A percentile compares a stretch with the other conserved stretches of the same genome.
Evolutionary conservation across 2,797 vertebrate genomes (phyloP).

Genomic region (Atherinosoma microstoma): DNA sequence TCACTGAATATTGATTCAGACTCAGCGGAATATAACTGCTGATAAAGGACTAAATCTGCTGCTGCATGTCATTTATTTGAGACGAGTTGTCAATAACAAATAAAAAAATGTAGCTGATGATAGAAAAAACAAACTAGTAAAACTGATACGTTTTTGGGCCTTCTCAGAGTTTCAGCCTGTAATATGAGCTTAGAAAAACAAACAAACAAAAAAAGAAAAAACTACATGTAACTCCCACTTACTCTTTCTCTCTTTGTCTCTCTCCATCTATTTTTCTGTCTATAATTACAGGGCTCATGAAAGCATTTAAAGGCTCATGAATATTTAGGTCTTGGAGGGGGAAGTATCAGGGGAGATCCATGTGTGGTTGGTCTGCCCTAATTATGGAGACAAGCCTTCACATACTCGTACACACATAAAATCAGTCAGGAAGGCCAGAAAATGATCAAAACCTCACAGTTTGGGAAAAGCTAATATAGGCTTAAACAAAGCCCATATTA

Average conservation of each 20-base stretch:
- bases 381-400: constrained; percentile 71
- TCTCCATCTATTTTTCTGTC: constrained; percentile 61
- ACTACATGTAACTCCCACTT: constrained; percentile 34
- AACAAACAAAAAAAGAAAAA: constrained; percentile 28
- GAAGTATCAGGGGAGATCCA: constrained; percentile 75
- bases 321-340: constrained; percentile 76
- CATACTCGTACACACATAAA: constrained; percentile 14
- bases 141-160: neutral
- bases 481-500: constrained; percentile 28
- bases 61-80: neutral
- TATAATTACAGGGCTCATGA: constrained; percentile 74
- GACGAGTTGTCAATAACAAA: neutral
- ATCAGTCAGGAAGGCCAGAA: constrained; percentile 34
- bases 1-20: constrained; percentile 34
- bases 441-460: constrained; percentile 61
- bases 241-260: constrained; percentile 53
- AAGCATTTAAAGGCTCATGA: constrained; percentile 78
- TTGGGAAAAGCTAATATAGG: constrained; percentile 57
- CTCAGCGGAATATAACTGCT: neutral
- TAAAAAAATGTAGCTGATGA: neutral
- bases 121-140: neutral
- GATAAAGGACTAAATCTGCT: constrained; percentile 1
- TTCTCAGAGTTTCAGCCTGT: neutral
- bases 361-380: constrained; percentile 73
- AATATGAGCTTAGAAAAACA: constrained; percentile 21